Base-by-base conservation (phyloP, 2,113 vertebrate species). In the Scomber japonicus region DNA sequence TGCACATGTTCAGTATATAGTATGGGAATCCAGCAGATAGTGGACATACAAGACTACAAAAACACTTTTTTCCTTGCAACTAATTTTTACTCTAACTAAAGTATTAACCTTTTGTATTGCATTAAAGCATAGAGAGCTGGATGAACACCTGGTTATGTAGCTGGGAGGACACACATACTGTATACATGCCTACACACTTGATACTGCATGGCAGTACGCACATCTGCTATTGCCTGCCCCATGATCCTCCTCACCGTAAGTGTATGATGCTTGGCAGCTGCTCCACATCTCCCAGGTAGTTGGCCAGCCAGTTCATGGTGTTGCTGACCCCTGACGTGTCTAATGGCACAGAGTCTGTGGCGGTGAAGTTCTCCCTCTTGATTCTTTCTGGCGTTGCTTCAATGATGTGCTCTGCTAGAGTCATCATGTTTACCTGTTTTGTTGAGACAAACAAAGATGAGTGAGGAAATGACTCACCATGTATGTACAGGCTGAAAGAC, bases 231-330 rank as follows among this genome's bases (percentile, higher is more conserved):
- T 45, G 2, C 3, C 27, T 19, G 15, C 21, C 30, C 30, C 14
- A 27, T 0, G 2, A 46, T 17, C 10, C 4, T 31, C 70, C 94
- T 86, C 81, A 99, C 97, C 97, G 95, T 83, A 99, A 93, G 90
- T 99, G 98, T 84, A 97, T 95, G 85, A 98, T 96, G 77, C 93
- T 96, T 0, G 98, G 97, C 88, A 99, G 95, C 88, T 97, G 97
- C 75, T 99, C 97, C 0, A 97, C 96, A 21, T 99, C 98, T 64
- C 97, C 98, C 45, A 99, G 95, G 94, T 99, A 99, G 95, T 96
- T 97, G 94, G 98, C 97, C 92, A 99, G 96, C 98, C 98, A 99
- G 96, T 96, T 99, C 97, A 99, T 99, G 1, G 98, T 98, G 93
- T 94, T 97, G 95, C 95, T 97, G 80, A 99, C 93, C 69, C 96